Base-by-base conservation (phyloP, 2,113 vertebrate species). In the Uria aalge region DNA sequence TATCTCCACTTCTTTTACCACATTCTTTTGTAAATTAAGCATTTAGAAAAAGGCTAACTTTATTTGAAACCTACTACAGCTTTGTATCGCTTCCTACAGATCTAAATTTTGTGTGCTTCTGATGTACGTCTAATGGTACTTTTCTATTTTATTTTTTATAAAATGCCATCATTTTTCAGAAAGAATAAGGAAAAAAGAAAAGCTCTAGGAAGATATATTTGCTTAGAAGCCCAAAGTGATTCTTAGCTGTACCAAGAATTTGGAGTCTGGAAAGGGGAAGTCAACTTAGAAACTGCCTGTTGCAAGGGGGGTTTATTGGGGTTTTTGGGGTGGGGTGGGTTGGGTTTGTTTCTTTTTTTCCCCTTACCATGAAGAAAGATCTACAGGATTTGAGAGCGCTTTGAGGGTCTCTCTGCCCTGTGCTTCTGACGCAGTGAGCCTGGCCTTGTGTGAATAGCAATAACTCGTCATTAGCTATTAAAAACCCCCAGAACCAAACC, bases 11-110 rank as follows among this genome's bases (percentile, higher is more conserved):
- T 53, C 8, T 60, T 91, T 93, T 57, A 22, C 2, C 20, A 27
- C 6, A 2, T 67, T 64, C 15, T 74, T 85, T 60, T 47, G 11
- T 94, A 80, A 91, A 79, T 59, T 91, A 92, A 92, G 40, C 43
- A n/a, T 89, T 92, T 96, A 47, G 69, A 64, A 95, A 96, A 94
- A 45, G 19, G 56, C 81, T 74, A 41, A 64, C 82, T 77, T 57
- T 60, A 78, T 91, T 72, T 94, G 38, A 96, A 94, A 82, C 55
- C n/a, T 85, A 81, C 34, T 93, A 17, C 52, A 74, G 68, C 91
- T 68, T 91, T 73, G 34, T 47, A 53, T 11, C 21, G 6, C 75
- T 88, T 27, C 63, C 78, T 85, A 62, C 38, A 48, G 64, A 78
- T 95, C 74, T 76, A 83, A 21, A 19, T 91, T 83, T 95, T 90